These are phyloP conservation scores for Drymodes brunneopygia DNA, from an alignment of 2,113 vertebrate species.

Conservation along the genomic window DNA sequence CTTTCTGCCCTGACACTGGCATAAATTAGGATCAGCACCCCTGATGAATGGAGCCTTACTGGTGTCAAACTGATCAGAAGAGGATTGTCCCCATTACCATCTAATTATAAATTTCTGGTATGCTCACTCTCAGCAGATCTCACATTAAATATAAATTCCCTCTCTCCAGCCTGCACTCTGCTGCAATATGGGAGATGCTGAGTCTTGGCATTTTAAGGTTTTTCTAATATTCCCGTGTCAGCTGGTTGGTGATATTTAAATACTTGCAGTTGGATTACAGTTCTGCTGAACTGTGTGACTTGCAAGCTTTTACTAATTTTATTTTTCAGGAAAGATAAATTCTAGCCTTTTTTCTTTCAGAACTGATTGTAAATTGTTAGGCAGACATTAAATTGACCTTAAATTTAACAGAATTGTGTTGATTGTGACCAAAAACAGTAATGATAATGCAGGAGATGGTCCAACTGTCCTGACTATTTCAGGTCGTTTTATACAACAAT, in stretches of 20 bases:
- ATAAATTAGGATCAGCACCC: constrained; percentile 38
- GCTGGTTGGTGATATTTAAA: constrained; percentile 50
- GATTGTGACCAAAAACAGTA: not conserved
- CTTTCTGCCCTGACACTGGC: constrained; percentile 22
- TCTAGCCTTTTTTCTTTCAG: not conserved
- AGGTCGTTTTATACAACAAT: not conserved
- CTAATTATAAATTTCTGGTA: constrained; percentile 55
- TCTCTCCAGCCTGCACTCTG: constrained; percentile 17
- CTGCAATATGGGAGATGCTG: constrained; percentile 44
- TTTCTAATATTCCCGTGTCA: constrained; percentile 37
- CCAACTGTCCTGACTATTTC: not conserved
- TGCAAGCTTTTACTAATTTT: not conserved
- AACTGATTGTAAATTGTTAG: not conserved
- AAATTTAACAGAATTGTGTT: not conserved
- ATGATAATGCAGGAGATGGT: not conserved
- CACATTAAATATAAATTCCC: constrained; percentile 56
- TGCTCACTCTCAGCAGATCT: constrained; percentile 46
- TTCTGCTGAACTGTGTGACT: constrained; percentile 20
- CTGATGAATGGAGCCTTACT: constrained; percentile 46
- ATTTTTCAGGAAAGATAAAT: not conserved
- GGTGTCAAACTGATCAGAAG: constrained; percentile 51
- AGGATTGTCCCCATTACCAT: constrained; percentile 53
- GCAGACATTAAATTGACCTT: not conserved
- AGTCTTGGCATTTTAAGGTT: constrained; percentile 57
- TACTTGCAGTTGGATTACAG: constrained; percentile 41